Conservation (phyloP, 2,797 vertebrate genomes). For the Mus spretus region DNA sequence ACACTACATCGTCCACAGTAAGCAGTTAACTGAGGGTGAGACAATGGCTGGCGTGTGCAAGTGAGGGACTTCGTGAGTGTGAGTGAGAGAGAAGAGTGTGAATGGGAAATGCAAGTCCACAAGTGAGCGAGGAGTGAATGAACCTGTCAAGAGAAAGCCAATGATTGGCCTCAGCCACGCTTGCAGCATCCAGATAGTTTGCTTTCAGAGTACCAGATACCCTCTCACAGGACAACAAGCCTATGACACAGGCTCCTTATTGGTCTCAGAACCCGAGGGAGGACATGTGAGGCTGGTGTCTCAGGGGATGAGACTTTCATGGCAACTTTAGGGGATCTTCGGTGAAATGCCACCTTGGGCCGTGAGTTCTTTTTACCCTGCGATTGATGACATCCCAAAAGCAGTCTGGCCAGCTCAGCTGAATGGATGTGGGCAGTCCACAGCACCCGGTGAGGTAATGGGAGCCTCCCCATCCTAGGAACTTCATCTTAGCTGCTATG, state of each 20-base stretch:
- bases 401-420: not conserved
- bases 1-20: not conserved
- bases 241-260: rapidly evolving
- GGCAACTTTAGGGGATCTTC: not conserved
- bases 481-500: rapidly evolving
- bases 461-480: not conserved
- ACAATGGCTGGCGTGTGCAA: not conserved
- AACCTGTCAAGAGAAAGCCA: not conserved
- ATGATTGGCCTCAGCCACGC: too few species aligned
- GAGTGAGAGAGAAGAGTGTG: not conserved
- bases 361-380: not conserved
- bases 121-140: not conserved
- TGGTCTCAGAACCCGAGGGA: not conserved
- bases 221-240: not conserved
- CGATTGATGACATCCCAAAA: too few species aligned
- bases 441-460: rapidly evolving
- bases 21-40: not conserved
- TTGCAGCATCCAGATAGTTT: not conserved
- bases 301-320: rapidly evolving
- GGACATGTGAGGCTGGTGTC: not conserved
- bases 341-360: not conserved
- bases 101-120: not conserved
- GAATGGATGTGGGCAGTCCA: rapidly evolving
- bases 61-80: not conserved
- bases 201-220: not conserved